Conservation (phyloP, 2,113 vertebrate genomes). For the Seriola rivoliana region DNA sequence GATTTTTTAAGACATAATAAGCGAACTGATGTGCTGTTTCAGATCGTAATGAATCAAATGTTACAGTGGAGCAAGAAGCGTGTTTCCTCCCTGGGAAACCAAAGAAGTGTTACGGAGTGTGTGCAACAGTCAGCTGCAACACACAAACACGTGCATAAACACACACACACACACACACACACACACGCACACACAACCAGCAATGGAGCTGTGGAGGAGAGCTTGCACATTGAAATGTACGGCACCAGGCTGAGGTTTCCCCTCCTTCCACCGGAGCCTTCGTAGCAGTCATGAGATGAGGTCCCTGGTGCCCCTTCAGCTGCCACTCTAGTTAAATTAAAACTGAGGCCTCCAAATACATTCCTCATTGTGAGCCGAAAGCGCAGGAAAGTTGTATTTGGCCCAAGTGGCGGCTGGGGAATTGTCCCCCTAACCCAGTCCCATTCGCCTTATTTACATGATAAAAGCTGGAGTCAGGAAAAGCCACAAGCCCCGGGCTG, state of each 20-base stretch:
- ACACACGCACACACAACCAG: constrained; percentile 22
- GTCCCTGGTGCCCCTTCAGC: constrained; percentile 88
- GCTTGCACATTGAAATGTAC: constrained; percentile 66
- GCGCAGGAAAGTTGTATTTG: constrained; percentile 89
- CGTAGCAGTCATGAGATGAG: constrained; percentile 81
- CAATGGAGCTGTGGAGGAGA: constrained; percentile 50
- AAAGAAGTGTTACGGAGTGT: constrained; percentile 72
- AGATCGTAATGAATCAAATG: constrained; percentile 81
- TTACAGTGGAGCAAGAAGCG: constrained; percentile 75
- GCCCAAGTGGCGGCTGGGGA: constrained; percentile 89
- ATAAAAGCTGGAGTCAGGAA: constrained; percentile 88
- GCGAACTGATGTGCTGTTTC: constrained; percentile 82
- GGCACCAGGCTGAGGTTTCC: constrained; percentile 68
- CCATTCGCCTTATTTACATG: constrained; percentile 91
- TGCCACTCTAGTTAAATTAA: constrained; percentile 92
- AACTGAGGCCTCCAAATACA: constrained; percentile 89
- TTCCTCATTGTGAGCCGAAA: constrained; percentile 82
- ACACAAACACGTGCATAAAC: constrained; percentile 42
- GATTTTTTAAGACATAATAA: constrained; percentile 85
- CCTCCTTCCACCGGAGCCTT: constrained; percentile 70
- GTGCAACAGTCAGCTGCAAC: constrained; percentile 61
- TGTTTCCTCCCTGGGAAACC: constrained; percentile 75
- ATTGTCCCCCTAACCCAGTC: constrained; percentile 83
- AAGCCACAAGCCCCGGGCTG: constrained; percentile 66
- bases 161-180: constrained; percentile 43